These are phyloP conservation scores for Hephaestus fuliginosus DNA, from an alignment of 2,797 vertebrate genomes.

Conservation along the genomic window DNA sequence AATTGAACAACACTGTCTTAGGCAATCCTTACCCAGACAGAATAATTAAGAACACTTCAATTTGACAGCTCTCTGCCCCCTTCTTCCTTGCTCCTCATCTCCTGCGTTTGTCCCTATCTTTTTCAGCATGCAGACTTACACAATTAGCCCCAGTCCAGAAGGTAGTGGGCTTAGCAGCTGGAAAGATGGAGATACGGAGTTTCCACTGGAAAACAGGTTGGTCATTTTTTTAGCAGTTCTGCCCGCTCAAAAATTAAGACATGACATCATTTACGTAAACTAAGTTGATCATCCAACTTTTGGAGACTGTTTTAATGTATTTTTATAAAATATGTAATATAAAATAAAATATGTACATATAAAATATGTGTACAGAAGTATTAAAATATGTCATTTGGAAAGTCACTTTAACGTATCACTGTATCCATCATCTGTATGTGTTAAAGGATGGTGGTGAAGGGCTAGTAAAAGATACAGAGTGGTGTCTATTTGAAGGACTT, in stretches of 20 bases:
- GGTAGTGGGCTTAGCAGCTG: slow-evolving; percentile 59
- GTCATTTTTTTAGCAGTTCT: slow-evolving; percentile 9
- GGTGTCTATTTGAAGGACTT: background rate
- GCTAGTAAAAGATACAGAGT: background rate
- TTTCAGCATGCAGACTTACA: slow-evolving; percentile 49
- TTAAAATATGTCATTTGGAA: background rate
- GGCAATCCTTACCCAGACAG: slow-evolving; percentile 41
- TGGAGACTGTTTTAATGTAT: background rate
- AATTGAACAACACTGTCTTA: slow-evolving; percentile 49
- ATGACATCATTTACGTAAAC: slow-evolving; percentile 24
- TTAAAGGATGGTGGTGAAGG: slow-evolving; percentile 1
- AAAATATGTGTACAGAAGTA: background rate
- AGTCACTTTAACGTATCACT: background rate
- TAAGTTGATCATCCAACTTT: background rate
- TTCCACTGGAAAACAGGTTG: slow-evolving; percentile 40
- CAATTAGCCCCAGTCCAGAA: slow-evolving; percentile 67
- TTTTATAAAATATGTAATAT: background rate
- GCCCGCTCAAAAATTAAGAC: slow-evolving; percentile 22
- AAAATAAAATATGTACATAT: too few species aligned
- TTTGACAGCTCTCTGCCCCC: slow-evolving; percentile 55
- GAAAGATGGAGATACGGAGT: slow-evolving; percentile 61
- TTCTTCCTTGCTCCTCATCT: slow-evolving; percentile 34
- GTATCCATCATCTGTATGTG: slow-evolving; percentile 17
- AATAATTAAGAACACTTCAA: slow-evolving; percentile 64
- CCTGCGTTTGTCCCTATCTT: slow-evolving; percentile 42